Percentiles rank a stretch among this genome's conserved stretches.
These are phyloP conservation scores for Bolinopsis microptera DNA, from an alignment of 37 sponge, comb jelly and placozoan genomes.

Conservation along the genomic window DNA sequence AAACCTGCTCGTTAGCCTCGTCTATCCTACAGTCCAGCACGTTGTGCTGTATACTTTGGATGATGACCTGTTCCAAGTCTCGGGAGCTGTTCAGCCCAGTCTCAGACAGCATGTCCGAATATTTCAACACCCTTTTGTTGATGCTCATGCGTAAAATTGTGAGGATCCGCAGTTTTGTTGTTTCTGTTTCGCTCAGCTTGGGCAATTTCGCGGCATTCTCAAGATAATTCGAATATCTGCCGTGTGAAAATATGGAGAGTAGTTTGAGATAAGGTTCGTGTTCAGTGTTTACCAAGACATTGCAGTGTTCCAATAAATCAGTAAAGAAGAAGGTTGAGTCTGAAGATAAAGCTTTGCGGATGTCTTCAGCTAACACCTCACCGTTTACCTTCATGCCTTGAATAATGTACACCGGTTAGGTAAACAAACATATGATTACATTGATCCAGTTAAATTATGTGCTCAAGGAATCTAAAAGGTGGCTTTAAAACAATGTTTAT, in stretches of 20 bases:
- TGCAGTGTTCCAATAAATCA: background rate
- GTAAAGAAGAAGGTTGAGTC: conserved; percentile 8
- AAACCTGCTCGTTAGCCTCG: conserved; percentile 9
- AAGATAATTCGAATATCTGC: background rate
- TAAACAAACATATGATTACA: background rate
- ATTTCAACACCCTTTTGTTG: background rate
- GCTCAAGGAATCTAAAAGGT: too few relatives aligned
- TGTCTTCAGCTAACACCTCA: background rate
- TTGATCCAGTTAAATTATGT: background rate
- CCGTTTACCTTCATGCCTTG: conserved; percentile 5
- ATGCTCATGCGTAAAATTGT: conserved; percentile 40
- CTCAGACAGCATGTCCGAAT: conserved; percentile 3
- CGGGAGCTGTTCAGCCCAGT: background rate
- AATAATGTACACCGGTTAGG: background rate
- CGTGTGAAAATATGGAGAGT: conserved; percentile 1
- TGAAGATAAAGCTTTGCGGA: conserved; percentile 59
- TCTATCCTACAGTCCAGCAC: conserved; percentile 39
- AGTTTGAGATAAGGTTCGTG: background rate
- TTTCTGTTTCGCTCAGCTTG: background rate
- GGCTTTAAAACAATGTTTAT: too few relatives aligned
- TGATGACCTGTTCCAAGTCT: conserved; percentile 32
- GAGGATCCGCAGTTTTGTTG: background rate
- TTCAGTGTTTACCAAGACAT: background rate
- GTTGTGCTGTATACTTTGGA: conserved; percentile 5
- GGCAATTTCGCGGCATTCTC: conserved; percentile 24